Evolutionary conservation across 2,797 vertebrate genomes (phyloP).

Genomic region (Fistularia commersonii): DNA sequence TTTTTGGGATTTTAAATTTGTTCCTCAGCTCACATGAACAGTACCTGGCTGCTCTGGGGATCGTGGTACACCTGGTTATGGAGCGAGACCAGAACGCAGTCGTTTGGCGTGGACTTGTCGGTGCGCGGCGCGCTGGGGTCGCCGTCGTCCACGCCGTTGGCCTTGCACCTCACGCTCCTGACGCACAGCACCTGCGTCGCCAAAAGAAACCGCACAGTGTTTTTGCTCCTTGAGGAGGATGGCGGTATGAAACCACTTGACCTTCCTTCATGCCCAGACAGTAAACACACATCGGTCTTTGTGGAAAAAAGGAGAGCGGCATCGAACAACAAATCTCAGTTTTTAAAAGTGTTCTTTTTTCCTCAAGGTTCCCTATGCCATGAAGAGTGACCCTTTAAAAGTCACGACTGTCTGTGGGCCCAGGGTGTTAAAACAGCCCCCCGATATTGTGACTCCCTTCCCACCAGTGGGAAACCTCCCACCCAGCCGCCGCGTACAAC

Average conservation of each 20-base stretch:
- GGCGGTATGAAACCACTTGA: background rate
- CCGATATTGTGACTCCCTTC: too few species aligned
- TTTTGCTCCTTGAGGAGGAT: background rate
- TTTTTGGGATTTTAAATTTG: background rate
- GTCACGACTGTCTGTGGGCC: too few species aligned
- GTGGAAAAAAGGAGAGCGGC: too few species aligned
- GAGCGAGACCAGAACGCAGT: constrained; percentile 70
- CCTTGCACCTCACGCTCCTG: constrained; percentile 53
- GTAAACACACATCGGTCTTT: too few species aligned
- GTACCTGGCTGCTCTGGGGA: constrained; percentile 61
- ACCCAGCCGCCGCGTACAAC: too few species aligned
- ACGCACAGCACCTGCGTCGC: constrained; percentile 56
- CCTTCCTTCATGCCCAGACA: too few species aligned
- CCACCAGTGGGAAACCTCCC: too few species aligned
- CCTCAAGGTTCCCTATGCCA: too few species aligned
- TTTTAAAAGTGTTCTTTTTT: too few species aligned
- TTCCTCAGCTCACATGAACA: background rate
- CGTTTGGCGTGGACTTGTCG: constrained; percentile 82
- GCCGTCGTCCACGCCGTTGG: constrained; percentile 76
- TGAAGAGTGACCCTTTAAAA: too few species aligned
- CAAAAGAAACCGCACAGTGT: background rate
- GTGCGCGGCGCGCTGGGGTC: constrained; percentile 78
- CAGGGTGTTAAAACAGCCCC: too few species aligned
- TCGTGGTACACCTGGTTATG: constrained; percentile 52
- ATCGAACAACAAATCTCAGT: too few species aligned